Evolutionary conservation across 53 echinoderm and acorn worm species (phyloP).

Genomic region (Echinometra lucunter): DNA sequence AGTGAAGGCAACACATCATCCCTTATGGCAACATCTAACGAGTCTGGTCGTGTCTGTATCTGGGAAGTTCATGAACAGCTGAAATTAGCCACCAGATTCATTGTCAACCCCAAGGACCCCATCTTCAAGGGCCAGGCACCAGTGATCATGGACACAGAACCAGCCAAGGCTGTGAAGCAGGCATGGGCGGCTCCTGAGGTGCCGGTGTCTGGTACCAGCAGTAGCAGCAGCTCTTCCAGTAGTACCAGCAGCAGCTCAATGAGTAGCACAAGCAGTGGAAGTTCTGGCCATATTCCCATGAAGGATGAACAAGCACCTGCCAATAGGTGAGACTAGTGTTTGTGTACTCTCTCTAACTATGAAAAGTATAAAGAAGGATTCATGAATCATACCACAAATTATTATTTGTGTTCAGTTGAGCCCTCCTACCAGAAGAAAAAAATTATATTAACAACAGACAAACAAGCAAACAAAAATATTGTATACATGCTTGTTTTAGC

Average conservation of each 20-base stretch:
- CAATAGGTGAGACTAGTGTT: slow-evolving; percentile 2
- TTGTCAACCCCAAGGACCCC: slow-evolving; percentile 76
- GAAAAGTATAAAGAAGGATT: no score
- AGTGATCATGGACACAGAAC: slow-evolving; percentile 14
- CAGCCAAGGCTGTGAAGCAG: slow-evolving; percentile 58
- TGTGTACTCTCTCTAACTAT: not conserved
- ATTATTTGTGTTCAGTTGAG: not conserved
- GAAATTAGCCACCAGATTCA: slow-evolving; percentile 82
- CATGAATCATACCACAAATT: not conserved
- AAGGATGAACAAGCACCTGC: slow-evolving; percentile 61
- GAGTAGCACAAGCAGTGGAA: slow-evolving; percentile 47
- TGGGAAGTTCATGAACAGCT: slow-evolving; percentile 96
- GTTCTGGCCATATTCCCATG: slow-evolving; percentile 11
- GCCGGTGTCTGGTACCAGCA: slow-evolving; percentile 62
- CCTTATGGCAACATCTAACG: slow-evolving; percentile 90
- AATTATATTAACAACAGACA: not conserved
- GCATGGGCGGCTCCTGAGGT: slow-evolving; percentile 63
- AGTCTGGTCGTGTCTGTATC: slow-evolving; percentile 88
- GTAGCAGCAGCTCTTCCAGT: slow-evolving; percentile 48
- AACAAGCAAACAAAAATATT: not conserved
- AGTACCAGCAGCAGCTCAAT: slow-evolving; percentile 21
- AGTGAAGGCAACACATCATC: slow-evolving; percentile 78
- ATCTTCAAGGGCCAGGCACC: slow-evolving; percentile 70
- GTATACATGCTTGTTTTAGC: not conserved
- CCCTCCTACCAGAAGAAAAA: not conserved